Base-by-base conservation (phyloP, 2,113 vertebrate genomes). In the Origma solitaria region DNA sequence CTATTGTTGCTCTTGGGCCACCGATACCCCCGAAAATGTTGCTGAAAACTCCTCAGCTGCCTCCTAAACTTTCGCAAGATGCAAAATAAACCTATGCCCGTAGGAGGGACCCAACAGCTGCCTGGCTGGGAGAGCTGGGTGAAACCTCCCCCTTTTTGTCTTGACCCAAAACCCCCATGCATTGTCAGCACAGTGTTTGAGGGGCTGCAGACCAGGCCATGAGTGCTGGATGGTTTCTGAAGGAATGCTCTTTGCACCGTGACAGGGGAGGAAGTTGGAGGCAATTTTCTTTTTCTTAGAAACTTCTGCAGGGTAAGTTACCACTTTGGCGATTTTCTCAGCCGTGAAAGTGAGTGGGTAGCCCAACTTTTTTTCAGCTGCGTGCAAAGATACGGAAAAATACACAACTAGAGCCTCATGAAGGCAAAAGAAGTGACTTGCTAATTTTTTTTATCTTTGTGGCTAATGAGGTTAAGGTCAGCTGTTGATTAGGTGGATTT, bases 1-100 rank as follows among this genome's bases (percentile, higher is more conserved):
- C 60, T 37, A 4, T 25, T 25, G 18, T 23, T 1, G 1, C 18
- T 64, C 19, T 80, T 10, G 3, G 33, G 40, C 69, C 57, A 57
- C 53, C 0, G 0, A 13, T 47, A 54, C 4, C 22, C 42, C 1
- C 1, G 35, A 23, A 90, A 58, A 83, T 4, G 3, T 54, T 40
- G 30, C 25, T 94, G 50, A 49, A 61, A 87, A 10, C 27, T 62
- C 50, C 35, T 64, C 47, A 88, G 42, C 10, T 5, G 1, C 18
- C 20, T 31, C 30, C 40, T 70, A 47, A 85, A 58, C 21, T 47
- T n/a, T 44, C 1, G 4, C 17, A 91, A 72, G 66, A 62, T 50
- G 37, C 33, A 70, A 57, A 85, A 30, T 8, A 47, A 73, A 6
- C 25, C 40, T 19, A 49, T 0, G 6, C 4, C n/a, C 68, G 27